Base-by-base conservation (phyloP, 2,888 invertebrate genomes). In the Cheilosia variabilis region DNA sequence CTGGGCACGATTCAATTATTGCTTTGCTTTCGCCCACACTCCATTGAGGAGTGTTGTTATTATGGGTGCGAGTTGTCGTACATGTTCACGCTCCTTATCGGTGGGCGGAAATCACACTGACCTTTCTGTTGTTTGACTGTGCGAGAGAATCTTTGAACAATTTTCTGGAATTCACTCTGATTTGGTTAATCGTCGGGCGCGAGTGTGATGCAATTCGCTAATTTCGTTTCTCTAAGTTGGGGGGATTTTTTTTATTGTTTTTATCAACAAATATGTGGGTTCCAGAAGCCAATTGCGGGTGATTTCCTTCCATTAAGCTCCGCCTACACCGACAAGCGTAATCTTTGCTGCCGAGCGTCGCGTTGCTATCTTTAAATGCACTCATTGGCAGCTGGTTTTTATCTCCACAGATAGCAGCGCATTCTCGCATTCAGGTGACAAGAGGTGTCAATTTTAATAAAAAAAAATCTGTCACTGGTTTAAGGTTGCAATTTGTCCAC, bases 41-140 rank as follows among this genome's bases (percentile, higher is more conserved):
- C 45, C n/a, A 24, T n/a, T 17, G 9, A 31, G 31, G 43, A 41
- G 69, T 69, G 63, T 19, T 19, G 19, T 60, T 53, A 43, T 65
- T 66, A 68, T 80, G 84, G 66, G 80, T 60, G 80, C 84, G 68
- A 47, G 19, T 58, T 75, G 65, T 66, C 43, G 71, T 52, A 65
- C 63, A 53, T 71, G 37, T 43, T 57, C 43, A 65, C 63, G 53
- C 71, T 47, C 72, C 79, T 86, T 81, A 86, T 86, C 86, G 72
- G 72, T 77, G 58, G 72, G 58, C 86, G 86, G 86, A 86, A 86
- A 81, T 86, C 76, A 63, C 31, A 68, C 81, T 81, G 86, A 86
- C 86, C 86, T 86, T 86, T 77, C 65, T 53, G 65, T 69, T 31
- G 27, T 43, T 19, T 15, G 15, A 69, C 69, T 27, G 1, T 68